phyloP scores from a whole-genome alignment of 1,140 invertebrate species.

The Hyphantria cunea region DNA sequence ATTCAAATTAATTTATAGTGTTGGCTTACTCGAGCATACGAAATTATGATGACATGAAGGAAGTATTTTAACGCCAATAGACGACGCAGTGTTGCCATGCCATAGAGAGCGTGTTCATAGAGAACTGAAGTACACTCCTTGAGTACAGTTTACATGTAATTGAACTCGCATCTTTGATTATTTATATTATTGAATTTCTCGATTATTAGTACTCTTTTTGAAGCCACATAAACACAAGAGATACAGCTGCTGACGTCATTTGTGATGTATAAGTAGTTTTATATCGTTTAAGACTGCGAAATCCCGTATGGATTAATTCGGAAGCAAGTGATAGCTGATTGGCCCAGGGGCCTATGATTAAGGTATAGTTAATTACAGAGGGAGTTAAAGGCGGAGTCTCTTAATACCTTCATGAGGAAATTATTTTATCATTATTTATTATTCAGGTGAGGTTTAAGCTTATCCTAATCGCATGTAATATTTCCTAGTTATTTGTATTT shows the following conservation, averaged over 20 bases:
- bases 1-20: no score
- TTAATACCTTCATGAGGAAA: slow-evolving; percentile 5
- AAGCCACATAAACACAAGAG: slow-evolving; percentile 2
- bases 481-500: not conserved
- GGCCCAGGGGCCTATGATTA: slow-evolving; percentile 6
- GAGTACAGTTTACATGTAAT: no score
- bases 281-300: not conserved
- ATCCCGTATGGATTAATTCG: slow-evolving; percentile 19
- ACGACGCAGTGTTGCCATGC: no score
- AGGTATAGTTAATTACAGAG: slow-evolving; percentile 12
- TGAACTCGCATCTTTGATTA: no score
- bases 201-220: not conserved
- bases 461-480: no score
- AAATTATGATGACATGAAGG: no score
- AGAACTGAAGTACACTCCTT: no score
- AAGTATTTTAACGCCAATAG: no score
- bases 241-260: not conserved
- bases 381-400: slow-evolving; percentile 15
- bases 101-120: no score
- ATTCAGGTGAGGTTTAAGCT: no score
- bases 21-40: no score
- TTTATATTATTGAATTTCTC: no score
- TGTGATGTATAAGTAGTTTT: slow-evolving; percentile 3
- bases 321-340: slow-evolving; percentile 13
- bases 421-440: not conserved